Base-by-base conservation (phyloP, 2,797 vertebrate genomes). In the Enteromius unitaeniatus region DNA sequence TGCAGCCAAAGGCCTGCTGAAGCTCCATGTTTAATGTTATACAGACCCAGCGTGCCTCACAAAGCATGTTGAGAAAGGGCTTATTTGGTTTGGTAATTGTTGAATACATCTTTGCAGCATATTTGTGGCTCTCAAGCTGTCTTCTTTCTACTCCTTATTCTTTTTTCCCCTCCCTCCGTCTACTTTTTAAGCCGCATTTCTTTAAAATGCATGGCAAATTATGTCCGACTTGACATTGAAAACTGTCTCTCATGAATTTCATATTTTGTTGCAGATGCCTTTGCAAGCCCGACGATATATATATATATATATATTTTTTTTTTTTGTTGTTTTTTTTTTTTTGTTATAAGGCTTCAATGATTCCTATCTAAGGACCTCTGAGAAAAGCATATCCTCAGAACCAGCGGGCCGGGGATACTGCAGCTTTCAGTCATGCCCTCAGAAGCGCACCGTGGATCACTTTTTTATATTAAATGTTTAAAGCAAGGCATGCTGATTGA, bases 61-160 rank as follows among this genome's bases (percentile, higher is more conserved):
- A 76, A 85, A 85, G 79, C 77, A 81, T 42, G 49, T 72, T 82
- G 40, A 45, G 47, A 75, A 60, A 73, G 34, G 83, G 3, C 69
- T 85, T 76, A 82, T 88, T 87, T 82, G 69, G 81, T 75, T 87
- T 69, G 72, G 87, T 88, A 81, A 89, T 88, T 87, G 74, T 75
- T 75, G 73, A 89, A 83, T 84, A 77, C 28, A 53, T 91, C 87
- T 92, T 89, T 90, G 88, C 87, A 87, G 83, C 79, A 90, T 85
- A 91, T 91, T 88, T 89, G 47, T 83, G 84, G 74, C 73, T 78
- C 83, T 72, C 42, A 51, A 82, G 70, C 73, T 77, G 47, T 77
- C 49, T 84, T 85, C 81, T 9, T 23, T 78, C 47, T 42, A 21
- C 3, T 0, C 72, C 58, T 47, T 51, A 79, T 62, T 69, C 60